Percentiles rank a stretch among this genome's conserved stretches.
phyloP scores from a whole-genome alignment of 2,888 invertebrate species.

The Melolontha melolontha region DNA sequence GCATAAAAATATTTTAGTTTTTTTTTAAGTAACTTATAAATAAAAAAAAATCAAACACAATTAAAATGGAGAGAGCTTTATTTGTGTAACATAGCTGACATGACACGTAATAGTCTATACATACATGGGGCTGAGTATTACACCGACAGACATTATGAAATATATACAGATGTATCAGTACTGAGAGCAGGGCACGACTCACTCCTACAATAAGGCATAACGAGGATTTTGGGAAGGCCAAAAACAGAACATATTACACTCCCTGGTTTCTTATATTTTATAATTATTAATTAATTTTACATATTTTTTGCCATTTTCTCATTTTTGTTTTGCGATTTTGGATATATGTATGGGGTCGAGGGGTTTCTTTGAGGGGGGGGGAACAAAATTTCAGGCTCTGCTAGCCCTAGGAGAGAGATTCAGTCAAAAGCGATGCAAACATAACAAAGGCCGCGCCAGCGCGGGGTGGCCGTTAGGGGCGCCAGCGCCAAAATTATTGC shows the following conservation, averaged over 20 bases:
- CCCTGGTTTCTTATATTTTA: conserved; percentile 41
- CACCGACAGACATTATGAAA: conserved; percentile 62
- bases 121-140: conserved; percentile 66
- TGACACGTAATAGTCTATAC: conserved; percentile 66
- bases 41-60: conserved; percentile 47
- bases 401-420: conserved; percentile 57
- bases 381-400: conserved; percentile 49
- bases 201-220: conserved; percentile 64
- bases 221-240: conserved; percentile 60
- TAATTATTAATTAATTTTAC: conserved; percentile 36
- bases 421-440: conserved; percentile 63
- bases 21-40: too few species aligned
- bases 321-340: conserved; percentile 33
- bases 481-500: conserved; percentile 66
- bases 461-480: conserved; percentile 58
- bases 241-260: conserved; percentile 48
- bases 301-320: conserved; percentile 40
- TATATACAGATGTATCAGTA: conserved; percentile 60
- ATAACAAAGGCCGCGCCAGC: conserved; percentile 64
- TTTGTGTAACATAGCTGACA: conserved; percentile 67
- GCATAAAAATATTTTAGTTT: too few species aligned
- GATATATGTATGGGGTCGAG: conserved; percentile 35
- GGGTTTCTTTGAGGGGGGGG: conserved; percentile 50
- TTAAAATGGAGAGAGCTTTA: conserved; percentile 67
- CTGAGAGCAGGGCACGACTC: conserved; percentile 58